A percentile compares a stretch with the other conserved stretches of the same genome.
phyloP scores from a whole-genome alignment of 2,797 vertebrate genomes.

The Oreortyx pictus region DNA sequence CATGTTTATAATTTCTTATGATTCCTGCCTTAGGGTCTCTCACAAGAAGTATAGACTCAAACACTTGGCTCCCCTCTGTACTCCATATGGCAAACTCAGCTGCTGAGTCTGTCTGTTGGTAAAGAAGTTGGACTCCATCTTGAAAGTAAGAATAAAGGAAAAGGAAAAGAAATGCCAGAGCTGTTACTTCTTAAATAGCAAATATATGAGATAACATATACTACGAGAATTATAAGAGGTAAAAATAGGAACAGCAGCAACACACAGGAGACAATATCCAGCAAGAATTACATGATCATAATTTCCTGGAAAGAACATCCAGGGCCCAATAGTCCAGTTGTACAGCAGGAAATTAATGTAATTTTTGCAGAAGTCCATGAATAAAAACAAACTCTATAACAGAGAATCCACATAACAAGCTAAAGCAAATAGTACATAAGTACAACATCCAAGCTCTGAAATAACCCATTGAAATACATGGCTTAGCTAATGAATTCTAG shows the following conservation, averaged over 20 bases:
- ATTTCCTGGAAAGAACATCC: fast-evolving
- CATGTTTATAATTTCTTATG: no score
- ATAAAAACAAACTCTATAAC: no score
- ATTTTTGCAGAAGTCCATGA: no score
- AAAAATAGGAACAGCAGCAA: neutral
- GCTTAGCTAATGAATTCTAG: no score
- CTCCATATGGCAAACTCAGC: fast-evolving
- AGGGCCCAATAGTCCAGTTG: neutral
- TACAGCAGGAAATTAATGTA: no score
- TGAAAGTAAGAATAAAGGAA: neutral
- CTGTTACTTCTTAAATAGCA: neutral
- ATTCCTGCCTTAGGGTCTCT: no score
- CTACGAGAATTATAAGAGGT: neutral
- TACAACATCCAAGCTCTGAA: no score
- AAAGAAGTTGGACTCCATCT: fast-evolving
- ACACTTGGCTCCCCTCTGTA: neutral
- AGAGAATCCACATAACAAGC: no score
- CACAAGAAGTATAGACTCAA: neutral
- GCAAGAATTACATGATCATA: neutral
- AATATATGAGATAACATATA: neutral
- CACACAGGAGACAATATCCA: fast-evolving
- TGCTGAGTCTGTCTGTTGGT: neutral
- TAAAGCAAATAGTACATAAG: no score
- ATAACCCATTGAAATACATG: no score
- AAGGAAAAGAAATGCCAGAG: neutral